These are phyloP conservation scores for Bovichtus diacanthus DNA, from an alignment of 2,797 vertebrate genomes.

Conservation along the genomic window DNA sequence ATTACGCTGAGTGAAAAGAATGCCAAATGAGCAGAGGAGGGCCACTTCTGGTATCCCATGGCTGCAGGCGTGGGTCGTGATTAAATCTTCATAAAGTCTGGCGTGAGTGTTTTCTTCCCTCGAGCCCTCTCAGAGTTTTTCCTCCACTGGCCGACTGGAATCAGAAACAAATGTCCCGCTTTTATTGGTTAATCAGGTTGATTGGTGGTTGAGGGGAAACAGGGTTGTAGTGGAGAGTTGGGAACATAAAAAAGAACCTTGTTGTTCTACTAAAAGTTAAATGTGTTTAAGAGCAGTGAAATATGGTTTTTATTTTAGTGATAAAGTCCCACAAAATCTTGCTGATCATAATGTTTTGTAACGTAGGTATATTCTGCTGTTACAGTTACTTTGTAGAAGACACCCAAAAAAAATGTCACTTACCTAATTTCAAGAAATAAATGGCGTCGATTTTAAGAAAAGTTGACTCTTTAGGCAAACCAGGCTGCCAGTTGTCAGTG, in stretches of 20 bases:
- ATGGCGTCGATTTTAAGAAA: constrained; percentile 14
- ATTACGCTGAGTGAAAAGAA: constrained; percentile 62
- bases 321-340: background rate
- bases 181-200: constrained; percentile 50
- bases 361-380: background rate
- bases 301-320: background rate
- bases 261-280: constrained; percentile 15
- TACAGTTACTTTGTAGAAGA: background rate
- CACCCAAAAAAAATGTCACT: background rate
- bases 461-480: constrained; percentile 8
- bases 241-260: constrained; percentile 8
- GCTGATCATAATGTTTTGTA: background rate
- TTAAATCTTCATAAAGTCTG: constrained; percentile 73
- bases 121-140: constrained; percentile 23
- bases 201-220: constrained; percentile 32
- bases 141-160: constrained; percentile 15
- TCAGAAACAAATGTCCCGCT: constrained; percentile 37
- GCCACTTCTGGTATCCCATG: constrained; percentile 57
- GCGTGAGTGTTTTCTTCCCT: constrained; percentile 32
- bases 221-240: background rate
- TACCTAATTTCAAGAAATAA: constrained; percentile 7
- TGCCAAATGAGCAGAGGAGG: constrained; percentile 63
- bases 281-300: background rate
- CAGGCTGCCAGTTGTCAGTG: constrained; percentile 36
- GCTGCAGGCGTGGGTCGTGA: constrained; percentile 62